Evolutionary conservation across 1,140 invertebrate species (phyloP).

Genomic region (Stegodyphus mimosarum): DNA sequence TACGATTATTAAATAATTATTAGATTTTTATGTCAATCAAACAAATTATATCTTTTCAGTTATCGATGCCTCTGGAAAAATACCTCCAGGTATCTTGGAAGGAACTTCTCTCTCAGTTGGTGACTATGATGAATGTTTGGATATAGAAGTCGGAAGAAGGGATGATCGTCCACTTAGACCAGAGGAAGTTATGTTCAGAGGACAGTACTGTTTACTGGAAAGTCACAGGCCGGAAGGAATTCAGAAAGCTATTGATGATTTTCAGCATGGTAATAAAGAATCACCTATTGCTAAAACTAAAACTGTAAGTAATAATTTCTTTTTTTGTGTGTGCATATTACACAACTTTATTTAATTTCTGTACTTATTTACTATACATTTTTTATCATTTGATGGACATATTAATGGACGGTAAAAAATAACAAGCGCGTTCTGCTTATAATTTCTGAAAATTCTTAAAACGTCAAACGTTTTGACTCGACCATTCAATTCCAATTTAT

Average conservation of each 20-base stretch:
- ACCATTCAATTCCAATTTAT: too few species aligned
- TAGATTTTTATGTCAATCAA: too few species aligned
- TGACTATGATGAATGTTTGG: slow-evolving; percentile 60
- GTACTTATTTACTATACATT: too few species aligned
- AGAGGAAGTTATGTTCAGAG: slow-evolving; percentile 20
- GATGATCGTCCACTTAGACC: slow-evolving; percentile 11
- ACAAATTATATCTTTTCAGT: slow-evolving; percentile 19
- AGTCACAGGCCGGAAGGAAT: slow-evolving; percentile 27
- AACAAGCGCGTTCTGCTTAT: too few species aligned
- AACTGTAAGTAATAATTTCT: slow-evolving; percentile 4
- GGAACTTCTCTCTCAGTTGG: slow-evolving; percentile 46
- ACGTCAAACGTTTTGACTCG: too few species aligned
- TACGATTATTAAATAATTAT: too few species aligned
- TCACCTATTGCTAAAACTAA: slow-evolving; percentile 38
- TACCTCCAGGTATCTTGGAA: slow-evolving; percentile 58
- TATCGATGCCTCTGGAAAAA: slow-evolving; percentile 55
- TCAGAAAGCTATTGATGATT: slow-evolving; percentile 37
- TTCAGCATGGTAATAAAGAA: slow-evolving; percentile 31
- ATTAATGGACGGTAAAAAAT: too few species aligned
- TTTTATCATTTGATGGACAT: too few species aligned
- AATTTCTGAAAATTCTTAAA: too few species aligned
- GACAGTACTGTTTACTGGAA: slow-evolving; percentile 46
- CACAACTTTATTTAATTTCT: background rate
- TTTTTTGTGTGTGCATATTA: background rate
- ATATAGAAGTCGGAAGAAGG: slow-evolving; percentile 44